Conservation (phyloP, 2,797 vertebrate species). For the Liparis tanakae region DNA sequence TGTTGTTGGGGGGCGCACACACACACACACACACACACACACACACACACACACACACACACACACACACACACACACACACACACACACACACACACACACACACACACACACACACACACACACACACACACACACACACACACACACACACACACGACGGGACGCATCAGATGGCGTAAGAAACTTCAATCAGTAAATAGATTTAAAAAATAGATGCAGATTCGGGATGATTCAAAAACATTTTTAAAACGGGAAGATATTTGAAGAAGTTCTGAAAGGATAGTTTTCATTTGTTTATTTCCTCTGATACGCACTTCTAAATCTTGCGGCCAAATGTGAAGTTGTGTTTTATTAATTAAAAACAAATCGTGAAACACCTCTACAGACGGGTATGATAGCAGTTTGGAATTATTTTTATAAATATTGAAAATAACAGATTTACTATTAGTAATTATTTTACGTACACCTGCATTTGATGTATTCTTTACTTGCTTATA, state of each 20-base stretch:
- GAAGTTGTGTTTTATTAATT: not conserved
- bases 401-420: not conserved
- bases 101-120: slow-evolving; percentile 16
- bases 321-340: not conserved
- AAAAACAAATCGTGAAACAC: not conserved
- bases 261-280: not conserved
- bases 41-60: not conserved
- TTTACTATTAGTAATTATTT: not conserved
- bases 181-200: not conserved
- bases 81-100: slow-evolving; percentile 16
- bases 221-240: not conserved
- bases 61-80: slow-evolving; percentile 19
- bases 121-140: slow-evolving; percentile 11
- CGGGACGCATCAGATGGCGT: not conserved
- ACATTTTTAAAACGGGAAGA: not conserved
- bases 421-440: not conserved
- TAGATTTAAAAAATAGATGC: not conserved
- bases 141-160: slow-evolving; percentile 2
- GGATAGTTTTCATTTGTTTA: not conserved
- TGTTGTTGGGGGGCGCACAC: not conserved
- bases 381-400: not conserved
- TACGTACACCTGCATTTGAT: not conserved
- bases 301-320: not conserved
- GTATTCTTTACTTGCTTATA: not conserved
- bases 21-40: not conserved